A percentile compares a stretch with the other conserved stretches of the same genome.
These are phyloP conservation scores for Pteronotus mesoamericanus DNA, from an alignment of 2,797 vertebrate genomes.

Conservation along the genomic window DNA sequence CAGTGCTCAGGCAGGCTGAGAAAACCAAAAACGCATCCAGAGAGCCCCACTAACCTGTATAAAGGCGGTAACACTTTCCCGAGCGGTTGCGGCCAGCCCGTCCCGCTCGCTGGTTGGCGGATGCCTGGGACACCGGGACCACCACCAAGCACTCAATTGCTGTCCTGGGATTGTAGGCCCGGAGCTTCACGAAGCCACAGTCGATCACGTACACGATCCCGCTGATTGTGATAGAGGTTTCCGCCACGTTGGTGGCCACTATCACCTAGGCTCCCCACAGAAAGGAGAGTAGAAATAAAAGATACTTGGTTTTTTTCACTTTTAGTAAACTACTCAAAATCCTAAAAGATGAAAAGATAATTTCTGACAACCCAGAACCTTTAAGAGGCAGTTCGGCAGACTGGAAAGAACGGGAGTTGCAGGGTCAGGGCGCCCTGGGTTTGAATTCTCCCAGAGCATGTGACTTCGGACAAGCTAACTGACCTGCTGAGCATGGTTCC, in stretches of 20 bases:
- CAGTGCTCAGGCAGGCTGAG: neutral
- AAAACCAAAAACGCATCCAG: neutral
- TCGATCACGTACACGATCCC: constrained; percentile 95
- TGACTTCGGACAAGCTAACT: neutral
- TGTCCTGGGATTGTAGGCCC: constrained; percentile 94
- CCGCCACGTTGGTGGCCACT: constrained; percentile 96
- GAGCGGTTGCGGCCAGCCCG: constrained; percentile 93
- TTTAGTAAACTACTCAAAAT: neutral
- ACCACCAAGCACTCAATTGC: constrained; percentile 96
- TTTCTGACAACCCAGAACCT: neutral
- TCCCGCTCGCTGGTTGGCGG: constrained; percentile 94
- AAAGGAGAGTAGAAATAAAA: neutral
- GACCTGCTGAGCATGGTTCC: neutral
- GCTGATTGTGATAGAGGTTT: constrained; percentile 97
- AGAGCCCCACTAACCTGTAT: constrained; percentile 86
- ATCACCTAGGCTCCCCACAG: constrained; percentile 86
- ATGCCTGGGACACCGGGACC: constrained; percentile 96
- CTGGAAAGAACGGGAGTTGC: neutral
- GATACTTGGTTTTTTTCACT: neutral
- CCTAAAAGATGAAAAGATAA: neutral
- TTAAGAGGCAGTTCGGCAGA: neutral
- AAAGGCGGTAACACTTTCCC: constrained; percentile 95
- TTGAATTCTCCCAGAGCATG: neutral
- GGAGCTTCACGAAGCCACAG: constrained; percentile 96
- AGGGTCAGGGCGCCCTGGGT: neutral